Evolutionary conservation across 2,888 invertebrate species (phyloP).

Genomic region (Conomelus anceps): DNA sequence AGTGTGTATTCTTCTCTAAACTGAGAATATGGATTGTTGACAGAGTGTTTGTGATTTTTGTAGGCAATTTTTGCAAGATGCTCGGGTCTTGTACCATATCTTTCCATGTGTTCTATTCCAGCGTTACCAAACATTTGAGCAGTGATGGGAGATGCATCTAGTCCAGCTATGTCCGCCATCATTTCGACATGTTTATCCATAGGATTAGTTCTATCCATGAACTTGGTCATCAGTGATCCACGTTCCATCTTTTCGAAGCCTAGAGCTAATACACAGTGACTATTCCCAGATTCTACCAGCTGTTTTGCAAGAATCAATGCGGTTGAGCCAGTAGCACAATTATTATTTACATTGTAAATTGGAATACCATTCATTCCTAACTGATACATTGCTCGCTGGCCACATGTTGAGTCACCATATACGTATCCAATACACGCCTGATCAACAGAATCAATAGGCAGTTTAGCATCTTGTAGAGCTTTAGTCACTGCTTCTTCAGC

Average conservation of each 20-base stretch:
- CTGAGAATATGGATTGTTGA: conserved; percentile 94
- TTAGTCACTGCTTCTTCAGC: conserved; percentile 87
- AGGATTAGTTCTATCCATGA: conserved; percentile 77
- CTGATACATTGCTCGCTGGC: conserved; percentile 90
- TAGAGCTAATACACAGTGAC: conserved; percentile 82
- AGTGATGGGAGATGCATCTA: conserved; percentile 77
- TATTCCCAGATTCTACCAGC: conserved; percentile 78
- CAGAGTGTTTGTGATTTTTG: conserved; percentile 96
- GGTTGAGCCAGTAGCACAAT: conserved; percentile 94
- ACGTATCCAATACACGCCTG: conserved; percentile 92
- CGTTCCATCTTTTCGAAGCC: conserved; percentile 98
- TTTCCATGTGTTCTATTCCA: conserved; percentile 90
- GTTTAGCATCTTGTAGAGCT: conserved; percentile 76
- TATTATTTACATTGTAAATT: conserved; percentile 96
- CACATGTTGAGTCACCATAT: conserved; percentile 91
- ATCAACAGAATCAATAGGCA: conserved; percentile 69
- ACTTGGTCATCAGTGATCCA: conserved; percentile 75
- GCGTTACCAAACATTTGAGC: conserved; percentile 97
- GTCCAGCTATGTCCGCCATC: conserved; percentile 75
- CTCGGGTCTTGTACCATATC: conserved; percentile 85
- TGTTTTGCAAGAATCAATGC: conserved; percentile 88
- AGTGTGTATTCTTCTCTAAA: conserved; percentile 86
- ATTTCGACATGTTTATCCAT: conserved; percentile 79
- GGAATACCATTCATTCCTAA: conserved; percentile 95
- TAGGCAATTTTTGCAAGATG: conserved; percentile 97